Evolutionary conservation across 2,797 vertebrate species (phyloP), one percentile per base, ranked within the genome.

Genomic region (Anas bahamensis): DNA sequence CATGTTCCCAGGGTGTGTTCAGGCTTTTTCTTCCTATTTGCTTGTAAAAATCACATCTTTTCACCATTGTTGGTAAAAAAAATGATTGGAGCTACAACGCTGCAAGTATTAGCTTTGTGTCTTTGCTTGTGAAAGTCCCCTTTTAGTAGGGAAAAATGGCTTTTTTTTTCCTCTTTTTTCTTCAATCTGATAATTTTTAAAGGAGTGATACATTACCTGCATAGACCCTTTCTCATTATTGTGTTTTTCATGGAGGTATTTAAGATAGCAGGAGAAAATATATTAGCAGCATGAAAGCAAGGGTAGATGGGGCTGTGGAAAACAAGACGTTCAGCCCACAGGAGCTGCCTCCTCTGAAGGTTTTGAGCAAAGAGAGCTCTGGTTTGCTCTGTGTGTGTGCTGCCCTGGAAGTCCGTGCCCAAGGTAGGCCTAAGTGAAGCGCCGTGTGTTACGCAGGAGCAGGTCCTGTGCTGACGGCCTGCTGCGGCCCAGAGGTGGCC

Each of bases 1-100:
- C 96, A 97, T 35, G 95, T 97, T 98, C 97, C 97, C 97, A 96
- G 96, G 97, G 97, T 98, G 97, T 97, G 96, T 96, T 97, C 95
- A 96, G 96, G 95, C 83, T 97, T 97, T 98, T 97, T 96, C 95
- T 98, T 98, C 95, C 89, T 89, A 96, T 97, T 97, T 71, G 92
- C 94, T 95, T 97, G 94, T 94, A 97, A 97, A 95, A 98, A 96
- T 97, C 94, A 95, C 94, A 80, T 97, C 90, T 98, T 97, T 98
- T 97, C 97, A 95, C 95, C 78, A 92, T 94, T 96, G 96, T 96
- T 95, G 74, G 84, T 65, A 59, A 59, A 39, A 68, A 80, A 82
- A 96, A 91, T 78, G 70, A 80, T 83, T 92, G 88, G 94, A 94
- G 70, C 63, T 66, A 56, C 75, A 86, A 83, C 46, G 71, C 60